Conservation (phyloP, 2,113 vertebrate genomes). For the Rhabdornis inornatus region DNA sequence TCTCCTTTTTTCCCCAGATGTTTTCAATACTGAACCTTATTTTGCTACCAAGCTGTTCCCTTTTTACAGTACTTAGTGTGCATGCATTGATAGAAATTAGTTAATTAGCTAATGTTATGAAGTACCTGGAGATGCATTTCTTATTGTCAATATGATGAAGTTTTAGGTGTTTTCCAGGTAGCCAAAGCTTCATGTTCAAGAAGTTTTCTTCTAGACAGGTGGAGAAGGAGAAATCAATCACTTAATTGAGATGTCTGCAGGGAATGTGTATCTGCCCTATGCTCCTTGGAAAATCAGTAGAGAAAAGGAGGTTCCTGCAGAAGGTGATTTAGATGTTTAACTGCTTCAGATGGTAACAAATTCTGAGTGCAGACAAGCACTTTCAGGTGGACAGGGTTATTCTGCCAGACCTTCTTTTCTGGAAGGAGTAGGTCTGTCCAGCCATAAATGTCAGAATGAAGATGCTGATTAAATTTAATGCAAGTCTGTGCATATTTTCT, state of each 20-base stretch:
- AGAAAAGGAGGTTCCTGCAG: not conserved
- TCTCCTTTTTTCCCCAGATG: not conserved
- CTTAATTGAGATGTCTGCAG: not conserved
- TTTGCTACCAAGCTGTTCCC: not conserved
- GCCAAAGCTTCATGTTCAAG: not conserved
- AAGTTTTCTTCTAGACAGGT: not conserved
- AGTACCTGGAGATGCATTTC: not conserved
- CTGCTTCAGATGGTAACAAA: not conserved
- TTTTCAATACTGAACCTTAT: not conserved
- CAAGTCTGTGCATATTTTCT: not conserved
- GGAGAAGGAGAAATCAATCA: not conserved
- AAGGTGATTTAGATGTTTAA: not conserved
- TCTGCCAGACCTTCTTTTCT: not conserved
- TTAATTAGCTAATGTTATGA: not conserved
- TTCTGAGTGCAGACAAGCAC: not conserved
- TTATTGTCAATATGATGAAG: not conserved
- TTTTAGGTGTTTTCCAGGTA: not conserved
- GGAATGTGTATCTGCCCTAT: accelerated
- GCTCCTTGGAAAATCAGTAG: not conserved
- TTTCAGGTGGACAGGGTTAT: not conserved
- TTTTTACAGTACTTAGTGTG: not conserved
- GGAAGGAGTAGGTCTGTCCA: not conserved
- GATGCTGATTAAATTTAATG: not conserved
- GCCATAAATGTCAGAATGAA: not conserved
- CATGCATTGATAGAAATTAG: not conserved